Evolutionary conservation across 2,888 invertebrate species (phyloP).

Genomic region (Himalopsyche kuldschensis): DNA sequence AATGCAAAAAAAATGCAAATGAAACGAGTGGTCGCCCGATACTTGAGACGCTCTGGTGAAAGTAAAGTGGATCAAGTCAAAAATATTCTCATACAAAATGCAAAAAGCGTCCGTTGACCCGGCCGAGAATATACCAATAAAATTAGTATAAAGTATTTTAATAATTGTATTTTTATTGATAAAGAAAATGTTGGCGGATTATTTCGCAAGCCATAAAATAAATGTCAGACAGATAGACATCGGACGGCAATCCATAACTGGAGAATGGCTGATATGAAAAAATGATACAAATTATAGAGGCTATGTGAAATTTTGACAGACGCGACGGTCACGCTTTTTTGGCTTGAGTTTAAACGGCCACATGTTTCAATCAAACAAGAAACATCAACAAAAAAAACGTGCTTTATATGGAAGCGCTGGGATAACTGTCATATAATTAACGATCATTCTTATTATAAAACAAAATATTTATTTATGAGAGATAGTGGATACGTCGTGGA

Average conservation of each 20-base stretch:
- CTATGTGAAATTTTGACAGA: not conserved
- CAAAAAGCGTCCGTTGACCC: conserved; percentile 30
- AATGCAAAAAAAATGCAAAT: not conserved
- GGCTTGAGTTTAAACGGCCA: not conserved
- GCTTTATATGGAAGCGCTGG: too few species aligned
- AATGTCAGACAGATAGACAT: not conserved
- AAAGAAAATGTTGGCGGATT: not conserved
- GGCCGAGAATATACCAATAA: not conserved
- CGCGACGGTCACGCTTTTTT: not conserved
- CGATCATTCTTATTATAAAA: too few species aligned
- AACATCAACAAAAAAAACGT: not conserved
- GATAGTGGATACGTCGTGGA: too few species aligned
- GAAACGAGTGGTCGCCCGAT: not conserved
- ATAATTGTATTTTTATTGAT: not conserved
- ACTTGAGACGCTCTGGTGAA: conserved; percentile 22
- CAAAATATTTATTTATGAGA: too few species aligned
- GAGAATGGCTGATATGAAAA: not conserved
- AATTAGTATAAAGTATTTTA: not conserved
- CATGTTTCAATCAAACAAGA: not conserved
- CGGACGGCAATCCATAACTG: not conserved
- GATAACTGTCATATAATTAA: too few species aligned
- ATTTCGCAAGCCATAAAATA: not conserved
- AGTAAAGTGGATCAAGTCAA: conserved; percentile 32
- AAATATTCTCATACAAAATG: conserved; percentile 1
- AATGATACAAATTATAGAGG: not conserved